A percentile compares a stretch with the other conserved stretches of the same genome.
phyloP scores from a whole-genome alignment of 2,888 invertebrate genomes.

The Caenorhabditis sp. region DNA sequence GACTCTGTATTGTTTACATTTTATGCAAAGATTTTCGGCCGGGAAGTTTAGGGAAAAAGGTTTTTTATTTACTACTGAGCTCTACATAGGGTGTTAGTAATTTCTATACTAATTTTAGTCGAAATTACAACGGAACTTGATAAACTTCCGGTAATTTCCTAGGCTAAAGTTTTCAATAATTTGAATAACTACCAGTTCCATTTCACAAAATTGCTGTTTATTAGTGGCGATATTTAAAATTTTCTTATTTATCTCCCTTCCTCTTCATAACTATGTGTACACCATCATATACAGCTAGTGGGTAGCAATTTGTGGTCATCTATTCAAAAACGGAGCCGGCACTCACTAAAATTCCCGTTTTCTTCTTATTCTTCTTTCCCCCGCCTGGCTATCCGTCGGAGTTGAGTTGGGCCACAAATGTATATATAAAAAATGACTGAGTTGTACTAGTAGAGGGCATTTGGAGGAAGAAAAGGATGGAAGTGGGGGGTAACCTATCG shows the following conservation, averaged over 20 bases:
- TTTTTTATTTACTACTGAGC: no score
- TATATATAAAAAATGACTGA: slow-evolving; percentile 35
- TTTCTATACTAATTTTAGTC: no score
- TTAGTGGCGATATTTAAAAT: not conserved
- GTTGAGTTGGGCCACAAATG: slow-evolving; percentile 9
- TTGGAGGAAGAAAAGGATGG: slow-evolving; percentile 14
- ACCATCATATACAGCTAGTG: slow-evolving; percentile 32
- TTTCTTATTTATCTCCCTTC: slow-evolving; percentile 20
- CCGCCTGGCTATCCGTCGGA: no score
- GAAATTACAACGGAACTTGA: no score
- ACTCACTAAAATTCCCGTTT: not conserved
- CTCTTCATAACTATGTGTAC: slow-evolving; percentile 47
- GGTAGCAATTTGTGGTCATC: slow-evolving; percentile 60
- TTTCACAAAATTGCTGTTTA: slow-evolving; percentile 24
- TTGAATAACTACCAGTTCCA: not conserved
- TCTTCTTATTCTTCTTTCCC: slow-evolving; percentile 20
- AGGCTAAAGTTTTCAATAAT: not conserved
- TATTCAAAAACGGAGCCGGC: slow-evolving; percentile 31
- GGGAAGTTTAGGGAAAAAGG: no score
- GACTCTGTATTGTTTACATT: slow-evolving; percentile 34
- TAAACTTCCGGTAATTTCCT: no score
- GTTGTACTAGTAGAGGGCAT: slow-evolving; percentile 44
- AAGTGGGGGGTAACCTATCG: slow-evolving; percentile 21
- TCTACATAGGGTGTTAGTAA: no score
- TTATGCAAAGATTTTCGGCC: slow-evolving; percentile 9